Evolutionary conservation across 2,888 invertebrate genomes (phyloP).

Genomic region (Heterodera filipjevi): DNA sequence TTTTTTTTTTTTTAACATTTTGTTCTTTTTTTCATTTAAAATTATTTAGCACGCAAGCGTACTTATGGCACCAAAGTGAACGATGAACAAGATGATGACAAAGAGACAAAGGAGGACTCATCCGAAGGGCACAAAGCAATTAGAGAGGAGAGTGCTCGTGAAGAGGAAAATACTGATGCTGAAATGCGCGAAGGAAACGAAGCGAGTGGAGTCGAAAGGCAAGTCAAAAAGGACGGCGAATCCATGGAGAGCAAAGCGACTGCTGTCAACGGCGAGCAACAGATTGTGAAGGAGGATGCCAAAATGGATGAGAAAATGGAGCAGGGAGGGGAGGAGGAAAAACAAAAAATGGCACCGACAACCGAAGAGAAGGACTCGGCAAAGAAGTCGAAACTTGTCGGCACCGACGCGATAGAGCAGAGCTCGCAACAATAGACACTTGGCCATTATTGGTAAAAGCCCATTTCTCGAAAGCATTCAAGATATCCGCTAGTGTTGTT

Average conservation of each 20-base stretch:
- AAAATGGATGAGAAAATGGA: not conserved
- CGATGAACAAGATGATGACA: not conserved
- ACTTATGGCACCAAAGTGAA: slow-evolving; percentile 5
- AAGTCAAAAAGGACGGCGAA: not conserved
- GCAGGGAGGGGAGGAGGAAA: slow-evolving; percentile 9
- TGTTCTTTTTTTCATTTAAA: too few species aligned
- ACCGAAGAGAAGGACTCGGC: not conserved
- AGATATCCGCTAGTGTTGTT: not conserved
- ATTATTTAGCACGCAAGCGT: not conserved
- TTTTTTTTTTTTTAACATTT: too few species aligned
- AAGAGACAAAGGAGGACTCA: not conserved
- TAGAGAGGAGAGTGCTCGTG: not conserved
- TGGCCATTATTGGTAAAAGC: not conserved
- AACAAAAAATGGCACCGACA: slow-evolving; percentile 38
- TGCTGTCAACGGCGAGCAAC: slow-evolving; percentile 18
- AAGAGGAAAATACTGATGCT: not conserved
- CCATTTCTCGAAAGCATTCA: too few species aligned
- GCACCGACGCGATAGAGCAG: not conserved
- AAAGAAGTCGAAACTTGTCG: slow-evolving; percentile 1
- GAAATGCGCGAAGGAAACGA: not conserved
- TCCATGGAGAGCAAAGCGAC: not conserved
- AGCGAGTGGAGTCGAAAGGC: not conserved
- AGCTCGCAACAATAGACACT: not conserved
- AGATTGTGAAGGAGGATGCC: not conserved
- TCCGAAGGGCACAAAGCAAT: not conserved